Evolutionary conservation across 2,113 vertebrate species (phyloP), one percentile per base, ranked within the genome.

Genomic region (Amphiprion ocellaris): DNA sequence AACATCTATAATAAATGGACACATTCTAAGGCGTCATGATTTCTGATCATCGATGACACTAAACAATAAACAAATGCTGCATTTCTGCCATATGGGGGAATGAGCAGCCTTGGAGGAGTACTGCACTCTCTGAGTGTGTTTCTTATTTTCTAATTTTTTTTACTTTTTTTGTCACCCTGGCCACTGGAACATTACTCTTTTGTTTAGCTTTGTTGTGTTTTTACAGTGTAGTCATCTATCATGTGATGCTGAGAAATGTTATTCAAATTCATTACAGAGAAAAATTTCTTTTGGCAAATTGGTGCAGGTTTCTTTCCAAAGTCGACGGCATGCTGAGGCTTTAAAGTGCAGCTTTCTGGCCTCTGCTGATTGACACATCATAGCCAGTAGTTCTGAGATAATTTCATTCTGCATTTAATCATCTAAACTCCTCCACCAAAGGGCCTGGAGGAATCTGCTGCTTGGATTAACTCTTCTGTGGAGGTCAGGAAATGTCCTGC

Each of bases 381-480:
- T 21, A 33, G 59, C 76, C 54, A 72, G 86, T 59, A 71, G 86
- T 64, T 9, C 44, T 21, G 39, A 58, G 23, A 87, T 39, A 79
- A 33, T 62, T 89, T 83, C 61, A 41, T 70, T 60, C 82, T 79
- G 79, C 19, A 4, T 85, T 87, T 88, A 82, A 87, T 87, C 58
- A 83, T 75, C 78, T 74, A 12, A 76, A 30, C 62, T 68, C 68
- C 24, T 67, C 69, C 58, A 65, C 70, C 67, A 77, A 74, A 70
- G 69, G 56, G 54, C 56, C 69, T 49, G 10, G 39, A 77, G 78
- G 86, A 91, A 90, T 94, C 90, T 94, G 94, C 68, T 92, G 63
- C 30, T 83, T 79, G 81, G 67, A 90, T 93, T 83, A 92, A 75
- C 82, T 77, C 77, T 81, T 74, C 64, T 24, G 53, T 16, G 76